Conservation (phyloP, 2,797 vertebrate species). For the Thamnophis elegans region DNA sequence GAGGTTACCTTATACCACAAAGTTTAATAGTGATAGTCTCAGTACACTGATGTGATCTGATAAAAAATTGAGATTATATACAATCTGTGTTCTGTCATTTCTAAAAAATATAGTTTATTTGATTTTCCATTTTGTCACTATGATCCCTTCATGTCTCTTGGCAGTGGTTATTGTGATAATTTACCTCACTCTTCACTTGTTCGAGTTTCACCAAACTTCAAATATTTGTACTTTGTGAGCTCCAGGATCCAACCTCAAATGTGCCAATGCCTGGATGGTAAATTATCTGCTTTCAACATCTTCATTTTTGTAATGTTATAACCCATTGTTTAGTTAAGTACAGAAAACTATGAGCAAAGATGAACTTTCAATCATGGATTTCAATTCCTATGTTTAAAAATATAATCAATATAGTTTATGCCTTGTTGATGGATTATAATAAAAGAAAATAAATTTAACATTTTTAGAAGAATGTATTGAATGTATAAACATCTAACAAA, state of each 20-base stretch:
- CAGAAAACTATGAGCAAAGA: background rate
- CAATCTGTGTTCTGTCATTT: background rate
- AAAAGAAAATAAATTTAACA: background rate
- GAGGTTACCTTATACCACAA: background rate
- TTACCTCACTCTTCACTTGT: background rate
- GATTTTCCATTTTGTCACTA: background rate
- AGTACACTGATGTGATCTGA: background rate
- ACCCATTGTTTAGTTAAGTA: background rate
- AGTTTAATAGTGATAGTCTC: background rate
- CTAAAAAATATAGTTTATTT: background rate
- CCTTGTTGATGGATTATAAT: background rate
- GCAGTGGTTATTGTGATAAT: background rate
- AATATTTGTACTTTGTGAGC: background rate
- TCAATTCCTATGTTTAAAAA: background rate
- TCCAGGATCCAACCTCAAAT: background rate
- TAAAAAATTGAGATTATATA: background rate
- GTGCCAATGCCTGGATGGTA: background rate
- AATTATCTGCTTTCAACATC: background rate
- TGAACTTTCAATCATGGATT: background rate
- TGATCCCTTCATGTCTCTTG: background rate
- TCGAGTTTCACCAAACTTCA: background rate
- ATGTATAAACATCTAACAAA: background rate
- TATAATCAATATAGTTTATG: background rate
- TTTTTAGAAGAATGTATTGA: background rate
- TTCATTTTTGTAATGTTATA: background rate